Evolutionary conservation across 2,113 vertebrate species (phyloP), one percentile per base, ranked within the genome.

Genomic region (Trichechus manatus): DNA sequence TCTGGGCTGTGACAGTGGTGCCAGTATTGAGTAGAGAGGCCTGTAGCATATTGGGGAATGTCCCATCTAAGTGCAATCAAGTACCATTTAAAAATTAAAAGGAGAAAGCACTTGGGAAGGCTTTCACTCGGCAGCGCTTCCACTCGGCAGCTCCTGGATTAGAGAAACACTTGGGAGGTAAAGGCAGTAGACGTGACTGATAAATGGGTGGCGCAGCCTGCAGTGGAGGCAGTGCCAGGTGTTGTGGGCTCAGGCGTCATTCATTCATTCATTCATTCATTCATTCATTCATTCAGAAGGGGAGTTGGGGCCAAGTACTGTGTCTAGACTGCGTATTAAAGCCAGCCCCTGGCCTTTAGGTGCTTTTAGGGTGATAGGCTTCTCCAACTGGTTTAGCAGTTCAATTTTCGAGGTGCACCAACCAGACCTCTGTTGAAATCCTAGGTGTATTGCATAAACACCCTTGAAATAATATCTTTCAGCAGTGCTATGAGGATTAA

Each of bases 351-450:
- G 11, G 23, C n/a, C 72, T 36, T 14, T 5, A 36, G 17, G 42
- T 23, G 5, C 25, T 59, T 50, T 89, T 56, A 47, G 17, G 42
- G 56, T 80, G 27, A 36, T 4, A 1, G 6, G 77, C 77, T 88
- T 75, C 63, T 89, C 20, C 77, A 1, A 47, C 50, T 75, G 96
- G 7, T 23, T 36, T 33, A 33, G 29, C 33, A 83, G 9, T 27
- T 81, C 79, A 75, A 74, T 66, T 93, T 91, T 80, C 53, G 17
- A 82, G 66, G 44, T 75, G 10, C 13, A 64, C 17, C 59, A 42
- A 6, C 25, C 72, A 87, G 77, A 47, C n/a, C 33, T 89, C 15
- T 87, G 61, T 88, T 72, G 81, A 94, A 94, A 63, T 94, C 31
- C 50, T 80, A 47, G 33, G n/a, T n/a, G 66, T 39, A 39, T 8